A percentile compares a stretch with the other conserved stretches of the same genome.
Conservation (phyloP, 92 coral and sea anemone genomes). For the Porites rus region DNA sequence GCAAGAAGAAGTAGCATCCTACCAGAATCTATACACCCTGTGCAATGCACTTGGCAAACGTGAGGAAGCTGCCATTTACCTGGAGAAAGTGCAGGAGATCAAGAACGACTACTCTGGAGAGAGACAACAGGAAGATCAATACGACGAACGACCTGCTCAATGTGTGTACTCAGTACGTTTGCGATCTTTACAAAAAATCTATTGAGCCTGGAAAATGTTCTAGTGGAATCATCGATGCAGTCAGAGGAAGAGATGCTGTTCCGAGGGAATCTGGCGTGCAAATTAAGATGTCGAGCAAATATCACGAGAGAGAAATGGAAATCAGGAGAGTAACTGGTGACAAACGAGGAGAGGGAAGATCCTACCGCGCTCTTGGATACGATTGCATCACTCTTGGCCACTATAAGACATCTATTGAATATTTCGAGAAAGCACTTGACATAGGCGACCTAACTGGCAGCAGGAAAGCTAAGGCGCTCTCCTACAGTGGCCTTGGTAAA, state of each 20-base stretch:
- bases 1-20: constrained; percentile 23
- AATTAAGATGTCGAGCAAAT: constrained; percentile 16
- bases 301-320: constrained; percentile 32
- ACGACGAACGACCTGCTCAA: not conserved
- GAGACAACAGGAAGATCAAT: not conserved
- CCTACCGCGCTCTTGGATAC: not conserved
- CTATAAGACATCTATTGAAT: constrained; percentile 3
- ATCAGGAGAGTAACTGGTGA: constrained; percentile 22
- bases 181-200: constrained; percentile 28
- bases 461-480: not conserved
- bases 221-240: not conserved
- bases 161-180: constrained; percentile 39
- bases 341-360: not conserved
- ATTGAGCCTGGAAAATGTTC: not conserved
- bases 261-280: not conserved
- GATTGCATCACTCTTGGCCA: constrained; percentile 36
- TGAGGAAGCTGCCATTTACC: constrained; percentile 25
- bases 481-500: constrained; percentile 12
- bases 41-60: not conserved
- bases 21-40: constrained; percentile 17
- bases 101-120: not conserved
- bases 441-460: constrained; percentile 31
- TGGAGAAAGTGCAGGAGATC: constrained; percentile 1
- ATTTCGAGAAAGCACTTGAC: constrained; percentile 29
- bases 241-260: not conserved